Conservation (phyloP, 2,888 invertebrate genomes). For the Agrilus cyanescens region DNA sequence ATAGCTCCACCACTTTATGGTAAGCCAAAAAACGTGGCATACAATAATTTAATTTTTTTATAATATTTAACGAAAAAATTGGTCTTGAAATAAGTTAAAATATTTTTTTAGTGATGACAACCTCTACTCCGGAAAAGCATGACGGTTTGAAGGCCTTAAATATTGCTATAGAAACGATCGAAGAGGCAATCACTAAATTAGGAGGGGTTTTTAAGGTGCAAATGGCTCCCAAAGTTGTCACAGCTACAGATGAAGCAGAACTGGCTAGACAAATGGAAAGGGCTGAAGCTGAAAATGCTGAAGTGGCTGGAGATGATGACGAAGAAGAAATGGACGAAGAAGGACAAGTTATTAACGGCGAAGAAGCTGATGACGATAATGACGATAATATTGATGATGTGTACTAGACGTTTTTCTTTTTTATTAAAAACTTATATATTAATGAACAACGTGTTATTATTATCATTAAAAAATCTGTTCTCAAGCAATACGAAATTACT, state of each 20-base stretch:
- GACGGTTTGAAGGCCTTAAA: conserved; percentile 86
- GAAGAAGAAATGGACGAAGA: conserved; percentile 64
- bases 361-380: conserved; percentile 30
- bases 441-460: too few relatives aligned
- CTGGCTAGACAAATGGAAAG: conserved; percentile 86
- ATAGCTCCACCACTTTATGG: conserved; percentile 96
- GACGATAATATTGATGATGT: conserved; percentile 28
- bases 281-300: conserved; percentile 87
- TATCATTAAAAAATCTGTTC: too few relatives aligned
- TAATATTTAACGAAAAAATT: background rate
- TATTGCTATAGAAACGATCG: conserved; percentile 79
- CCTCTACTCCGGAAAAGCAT: conserved; percentile 91
- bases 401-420: too few relatives aligned
- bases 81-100: background rate
- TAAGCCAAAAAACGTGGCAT: conserved; percentile 28
- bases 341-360: conserved; percentile 30
- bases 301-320: conserved; percentile 83
- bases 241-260: conserved; percentile 96
- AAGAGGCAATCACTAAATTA: conserved; percentile 63
- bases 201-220: conserved; percentile 92
- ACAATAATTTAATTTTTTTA: background rate
- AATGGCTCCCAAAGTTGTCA: conserved; percentile 96
- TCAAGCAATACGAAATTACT: too few relatives aligned
- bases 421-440: too few relatives aligned
- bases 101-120: conserved; percentile 64